A percentile compares a stretch with the other conserved stretches of the same genome.
Conservation (phyloP, 2,888 invertebrate genomes). For the Caenorhabditis afra region DNA sequence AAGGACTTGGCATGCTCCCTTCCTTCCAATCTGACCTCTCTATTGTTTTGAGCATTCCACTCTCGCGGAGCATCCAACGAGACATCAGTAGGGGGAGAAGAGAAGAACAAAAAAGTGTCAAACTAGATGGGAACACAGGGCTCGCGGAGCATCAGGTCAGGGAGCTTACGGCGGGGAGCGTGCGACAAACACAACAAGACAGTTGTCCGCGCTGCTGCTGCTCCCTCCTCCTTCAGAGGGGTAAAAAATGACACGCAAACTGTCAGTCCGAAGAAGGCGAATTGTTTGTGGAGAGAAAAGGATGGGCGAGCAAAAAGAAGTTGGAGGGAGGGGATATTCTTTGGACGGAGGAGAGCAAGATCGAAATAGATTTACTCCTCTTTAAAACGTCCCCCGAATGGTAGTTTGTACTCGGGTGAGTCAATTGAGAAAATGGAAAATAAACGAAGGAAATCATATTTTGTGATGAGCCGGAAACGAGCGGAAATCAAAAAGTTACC, state of each 20-base stretch:
- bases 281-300: conserved; percentile 11
- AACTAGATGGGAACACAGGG: conserved; percentile 50
- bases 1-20: conserved; percentile 41
- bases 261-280: conserved; percentile 42
- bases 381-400: too few relatives aligned
- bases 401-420: too few relatives aligned
- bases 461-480: too few relatives aligned
- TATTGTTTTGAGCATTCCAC: conserved; percentile 45
- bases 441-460: too few relatives aligned
- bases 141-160: conserved; percentile 13
- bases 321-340: conserved; percentile 4
- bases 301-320: neutral
- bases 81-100: too few relatives aligned
- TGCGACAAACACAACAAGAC: conserved; percentile 53
- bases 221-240: conserved; percentile 38
- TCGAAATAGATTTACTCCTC: too few relatives aligned
- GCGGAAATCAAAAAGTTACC: too few relatives aligned
- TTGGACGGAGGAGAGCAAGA: conserved; percentile 1
- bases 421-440: too few relatives aligned
- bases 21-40: conserved; percentile 38
- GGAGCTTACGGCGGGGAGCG: conserved; percentile 34
- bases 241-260: conserved; percentile 60
- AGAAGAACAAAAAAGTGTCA: conserved; percentile 51
- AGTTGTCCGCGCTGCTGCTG: conserved; percentile 37
- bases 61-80: neutral